phyloP scores from a whole-genome alignment of 2,113 vertebrate species.

The Dromiciops gliroides region DNA sequence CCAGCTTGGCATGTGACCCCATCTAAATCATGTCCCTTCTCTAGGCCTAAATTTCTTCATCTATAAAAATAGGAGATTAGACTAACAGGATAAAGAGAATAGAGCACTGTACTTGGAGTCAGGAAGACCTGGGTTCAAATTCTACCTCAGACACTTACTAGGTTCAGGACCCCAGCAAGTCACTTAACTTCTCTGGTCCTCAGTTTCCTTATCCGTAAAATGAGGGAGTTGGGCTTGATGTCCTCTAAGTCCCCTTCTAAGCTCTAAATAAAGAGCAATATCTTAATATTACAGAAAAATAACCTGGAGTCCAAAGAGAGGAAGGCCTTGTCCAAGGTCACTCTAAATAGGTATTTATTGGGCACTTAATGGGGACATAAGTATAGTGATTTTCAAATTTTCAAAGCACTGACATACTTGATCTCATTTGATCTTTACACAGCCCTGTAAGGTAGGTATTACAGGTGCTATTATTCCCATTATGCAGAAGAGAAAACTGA shows the following conservation, averaged over 20 bases:
- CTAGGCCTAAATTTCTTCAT: neutral
- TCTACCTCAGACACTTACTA: neutral
- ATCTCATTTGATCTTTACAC: slow-evolving; percentile 11
- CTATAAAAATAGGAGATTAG: neutral
- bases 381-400: neutral
- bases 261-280: neutral
- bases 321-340: neutral
- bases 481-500: slow-evolving; percentile 20
- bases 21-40: slow-evolving; percentile 24
- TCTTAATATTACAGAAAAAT: neutral
- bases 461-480: neutral
- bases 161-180: neutral
- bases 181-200: neutral
- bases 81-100: neutral
- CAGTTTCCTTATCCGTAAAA: slow-evolving; percentile 14
- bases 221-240: neutral
- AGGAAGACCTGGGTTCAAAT: slow-evolving; percentile 1
- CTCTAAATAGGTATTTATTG: neutral
- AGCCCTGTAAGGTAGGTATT: neutral
- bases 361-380: neutral
- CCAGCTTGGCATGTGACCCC: neutral
- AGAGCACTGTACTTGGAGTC: neutral
- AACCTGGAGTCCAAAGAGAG: neutral
- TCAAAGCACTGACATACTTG: neutral
- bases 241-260: neutral